Evolutionary conservation across 2,888 invertebrate genomes (phyloP), one percentile per base, ranked within the genome.

Genomic region (Caenorhabditis angaria): DNA sequence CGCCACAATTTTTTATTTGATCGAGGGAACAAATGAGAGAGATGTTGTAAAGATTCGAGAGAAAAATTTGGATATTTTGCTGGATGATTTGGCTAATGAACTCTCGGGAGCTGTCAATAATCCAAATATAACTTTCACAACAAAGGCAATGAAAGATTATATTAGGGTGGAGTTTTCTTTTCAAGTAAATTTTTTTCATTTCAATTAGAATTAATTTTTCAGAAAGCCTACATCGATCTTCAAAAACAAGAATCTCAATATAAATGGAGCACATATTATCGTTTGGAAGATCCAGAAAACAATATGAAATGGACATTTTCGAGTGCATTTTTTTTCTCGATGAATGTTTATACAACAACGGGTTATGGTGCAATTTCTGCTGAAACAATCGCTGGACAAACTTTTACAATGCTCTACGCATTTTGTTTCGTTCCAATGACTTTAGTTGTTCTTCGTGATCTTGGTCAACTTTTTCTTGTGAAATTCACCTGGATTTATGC

Each of bases 261-360:
- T 62, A 70, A 74, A 22, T 65, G 76, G 27, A 77, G 76, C 25
- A 77, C 82, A 0, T 82, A 72, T 51, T 78, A 78, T 55, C 78
- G 77, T 27, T 47, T 69, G 12, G 77, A 78, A 35, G 66, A 75
- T 48, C 71, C 68, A 5, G 72, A 69, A 1, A 68, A 75, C 25
- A 69, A 78, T 32, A 64, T 69, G 61, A 80, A 76, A 60, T 82
- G 82, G 82, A 75, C 80, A 4, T 82, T 80, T 25, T 60, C 63
- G 8, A 71, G 73, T 35, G 76, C 82, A 3, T 69, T 78, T 53
- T 82, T 80, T 67, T 82, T 77, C 61, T 71, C 73, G 28, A 73
- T 77, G 70, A 82, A 78, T 62, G 75, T 82, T 4, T 80, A 77
- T 65, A 82, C 80, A 8, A 79, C 80, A 14, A 77, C 79, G 22